Percentiles rank a stretch among this genome's conserved stretches.
Conservation (phyloP, 2,888 invertebrate species). For the Chrysodeixis includens region DNA sequence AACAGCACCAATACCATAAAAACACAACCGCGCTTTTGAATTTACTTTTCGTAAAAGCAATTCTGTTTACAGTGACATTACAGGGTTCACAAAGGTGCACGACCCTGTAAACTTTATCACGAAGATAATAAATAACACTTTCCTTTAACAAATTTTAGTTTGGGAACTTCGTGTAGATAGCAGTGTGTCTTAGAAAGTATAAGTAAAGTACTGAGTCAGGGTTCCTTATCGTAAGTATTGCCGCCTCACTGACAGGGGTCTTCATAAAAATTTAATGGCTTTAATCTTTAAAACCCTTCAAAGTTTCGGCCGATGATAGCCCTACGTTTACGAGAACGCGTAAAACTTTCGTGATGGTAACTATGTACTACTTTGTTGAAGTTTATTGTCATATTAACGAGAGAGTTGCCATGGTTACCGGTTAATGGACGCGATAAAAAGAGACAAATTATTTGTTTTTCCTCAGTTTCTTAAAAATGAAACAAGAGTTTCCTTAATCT, state of each 20-base stretch:
- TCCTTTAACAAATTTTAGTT: conserved; percentile 62
- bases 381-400: conserved; percentile 57
- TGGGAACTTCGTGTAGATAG: conserved; percentile 59
- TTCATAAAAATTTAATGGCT: conserved; percentile 83
- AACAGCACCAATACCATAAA: conserved; percentile 28
- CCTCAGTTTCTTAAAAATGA: too few relatives aligned
- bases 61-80: conserved; percentile 51
- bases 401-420: conserved; percentile 34
- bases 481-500: neutral
- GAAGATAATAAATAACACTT: conserved; percentile 61
- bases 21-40: conserved; percentile 36
- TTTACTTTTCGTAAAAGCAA: conserved; percentile 53
- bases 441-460: neutral
- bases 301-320: conserved; percentile 79
- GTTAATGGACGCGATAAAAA: conserved; percentile 23
- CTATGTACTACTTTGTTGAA: conserved; percentile 68
- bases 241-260: conserved; percentile 78
- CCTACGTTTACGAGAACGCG: conserved; percentile 75
- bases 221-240: conserved; percentile 71
- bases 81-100: conserved; percentile 48
- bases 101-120: conserved; percentile 58
- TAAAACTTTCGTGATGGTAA: conserved; percentile 71
- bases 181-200: conserved; percentile 62
- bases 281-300: conserved; percentile 82
- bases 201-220: conserved; percentile 69